Percentiles rank a stretch among this genome's conserved stretches.
Evolutionary conservation across 2,797 vertebrate genomes (phyloP).

Genomic region (Esox masquinongy): DNA sequence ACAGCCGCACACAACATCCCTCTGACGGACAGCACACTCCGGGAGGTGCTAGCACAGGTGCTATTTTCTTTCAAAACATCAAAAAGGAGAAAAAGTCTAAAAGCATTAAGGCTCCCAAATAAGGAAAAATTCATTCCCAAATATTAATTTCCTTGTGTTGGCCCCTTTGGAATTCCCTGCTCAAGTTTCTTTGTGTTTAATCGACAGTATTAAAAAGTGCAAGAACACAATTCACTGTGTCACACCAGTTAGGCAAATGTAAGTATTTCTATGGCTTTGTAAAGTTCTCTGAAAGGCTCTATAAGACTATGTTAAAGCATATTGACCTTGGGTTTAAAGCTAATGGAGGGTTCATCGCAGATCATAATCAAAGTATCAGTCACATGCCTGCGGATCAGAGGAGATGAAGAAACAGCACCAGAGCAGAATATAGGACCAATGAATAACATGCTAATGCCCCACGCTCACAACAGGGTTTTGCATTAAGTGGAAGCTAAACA

Average conservation of each 20-base stretch:
- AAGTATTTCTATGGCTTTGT: neutral
- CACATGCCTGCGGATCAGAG: neutral
- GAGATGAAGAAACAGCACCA: neutral
- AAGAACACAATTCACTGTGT: conserved; percentile 28
- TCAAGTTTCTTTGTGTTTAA: conserved; percentile 29
- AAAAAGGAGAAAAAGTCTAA: conserved; percentile 35
- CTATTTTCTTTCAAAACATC: conserved; percentile 66
- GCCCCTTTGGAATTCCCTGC: conserved; percentile 24
- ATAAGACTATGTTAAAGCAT: neutral
- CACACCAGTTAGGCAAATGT: neutral
- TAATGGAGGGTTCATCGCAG: neutral
- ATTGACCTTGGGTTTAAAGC: neutral
- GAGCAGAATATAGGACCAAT: neutral
- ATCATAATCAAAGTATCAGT: neutral
- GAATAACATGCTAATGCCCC: neutral
- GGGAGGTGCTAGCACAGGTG: conserved; percentile 68
- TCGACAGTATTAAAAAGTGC: conserved; percentile 27
- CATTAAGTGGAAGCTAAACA: neutral
- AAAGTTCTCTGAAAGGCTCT: neutral
- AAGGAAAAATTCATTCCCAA: conserved; percentile 32
- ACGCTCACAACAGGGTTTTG: neutral
- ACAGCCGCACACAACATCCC: conserved; percentile 70
- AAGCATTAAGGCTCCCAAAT: conserved; percentile 44
- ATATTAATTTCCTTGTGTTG: conserved; percentile 28
- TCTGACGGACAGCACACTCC: conserved; percentile 68